A percentile compares a stretch with the other conserved stretches of the same genome.
Evolutionary conservation across 2,113 vertebrate genomes (phyloP).

Genomic region (Hyaena hyaena): DNA sequence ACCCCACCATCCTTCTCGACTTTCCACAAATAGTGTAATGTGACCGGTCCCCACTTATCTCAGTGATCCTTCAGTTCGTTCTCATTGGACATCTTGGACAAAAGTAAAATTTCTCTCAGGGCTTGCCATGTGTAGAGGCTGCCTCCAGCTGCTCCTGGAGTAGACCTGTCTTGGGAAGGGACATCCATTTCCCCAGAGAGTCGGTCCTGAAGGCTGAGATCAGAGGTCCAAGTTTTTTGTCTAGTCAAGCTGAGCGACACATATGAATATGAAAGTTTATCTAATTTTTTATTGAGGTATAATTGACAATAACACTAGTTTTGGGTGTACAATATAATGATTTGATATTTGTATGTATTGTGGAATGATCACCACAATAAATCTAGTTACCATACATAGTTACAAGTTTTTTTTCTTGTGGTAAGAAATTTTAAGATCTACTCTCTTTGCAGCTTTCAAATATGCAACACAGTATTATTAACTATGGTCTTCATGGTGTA

Average conservation of each 20-base stretch:
- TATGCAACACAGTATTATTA: background rate
- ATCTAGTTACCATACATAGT: background rate
- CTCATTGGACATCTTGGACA: background rate
- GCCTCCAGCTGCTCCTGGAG: background rate
- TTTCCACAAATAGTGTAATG: background rate
- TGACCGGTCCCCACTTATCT: background rate
- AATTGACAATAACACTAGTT: background rate
- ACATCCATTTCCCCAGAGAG: background rate
- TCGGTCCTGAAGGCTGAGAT: background rate
- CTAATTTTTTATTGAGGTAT: background rate
- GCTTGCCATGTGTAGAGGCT: background rate
- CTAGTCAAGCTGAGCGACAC: background rate
- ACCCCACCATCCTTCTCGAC: background rate
- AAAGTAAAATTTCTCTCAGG: background rate
- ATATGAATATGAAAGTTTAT: background rate
- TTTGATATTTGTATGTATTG: background rate
- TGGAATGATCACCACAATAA: background rate
- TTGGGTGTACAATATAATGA: background rate
- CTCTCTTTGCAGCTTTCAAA: background rate
- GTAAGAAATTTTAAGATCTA: background rate
- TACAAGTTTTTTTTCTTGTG: background rate
- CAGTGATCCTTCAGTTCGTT: background rate
- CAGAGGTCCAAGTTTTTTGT: background rate
- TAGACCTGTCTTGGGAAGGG: background rate
- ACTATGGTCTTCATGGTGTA: background rate